Percentiles rank a stretch among this genome's conserved stretches.
Conservation (phyloP, 2,797 vertebrate genomes). For the Pseudomugil tenellus region DNA sequence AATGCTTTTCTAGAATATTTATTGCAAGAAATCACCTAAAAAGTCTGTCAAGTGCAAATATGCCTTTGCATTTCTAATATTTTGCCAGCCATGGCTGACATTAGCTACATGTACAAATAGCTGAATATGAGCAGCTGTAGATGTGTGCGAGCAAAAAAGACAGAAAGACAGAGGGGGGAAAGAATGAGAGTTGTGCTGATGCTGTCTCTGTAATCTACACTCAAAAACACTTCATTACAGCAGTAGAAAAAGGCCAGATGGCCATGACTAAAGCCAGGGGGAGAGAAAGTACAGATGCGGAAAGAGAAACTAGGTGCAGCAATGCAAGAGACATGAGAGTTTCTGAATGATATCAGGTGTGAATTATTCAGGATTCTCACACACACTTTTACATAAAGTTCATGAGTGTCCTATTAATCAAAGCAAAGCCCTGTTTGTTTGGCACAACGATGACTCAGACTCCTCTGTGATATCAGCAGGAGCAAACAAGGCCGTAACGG, state of each 20-base stretch:
- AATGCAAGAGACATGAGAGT: not conserved
- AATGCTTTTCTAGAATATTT: too few species aligned
- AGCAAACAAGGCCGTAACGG: not conserved
- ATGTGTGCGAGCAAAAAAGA: not conserved
- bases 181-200: constrained; percentile 15
- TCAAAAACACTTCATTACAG: constrained; percentile 48
- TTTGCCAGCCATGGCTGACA: too few species aligned
- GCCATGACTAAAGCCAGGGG: constrained; percentile 41
- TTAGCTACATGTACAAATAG: not conserved
- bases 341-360: constrained; percentile 4
- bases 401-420: constrained; percentile 12
- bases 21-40: too few species aligned
- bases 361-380: not conserved
- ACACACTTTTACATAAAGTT: not conserved
- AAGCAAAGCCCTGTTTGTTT: constrained; percentile 18
- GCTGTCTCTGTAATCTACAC: constrained; percentile 61
- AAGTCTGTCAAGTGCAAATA: too few species aligned
- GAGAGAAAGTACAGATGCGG: constrained; percentile 3
- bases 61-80: too few species aligned
- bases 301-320: constrained; percentile 8
- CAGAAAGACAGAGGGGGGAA: constrained; percentile 17
- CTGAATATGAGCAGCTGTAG: constrained; percentile 16
- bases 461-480: constrained; percentile 8
- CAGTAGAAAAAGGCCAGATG: constrained; percentile 67
- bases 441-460: constrained; percentile 16